phyloP scores from a whole-genome alignment of 2,797 vertebrate species.

The Poecilia gillii region DNA sequence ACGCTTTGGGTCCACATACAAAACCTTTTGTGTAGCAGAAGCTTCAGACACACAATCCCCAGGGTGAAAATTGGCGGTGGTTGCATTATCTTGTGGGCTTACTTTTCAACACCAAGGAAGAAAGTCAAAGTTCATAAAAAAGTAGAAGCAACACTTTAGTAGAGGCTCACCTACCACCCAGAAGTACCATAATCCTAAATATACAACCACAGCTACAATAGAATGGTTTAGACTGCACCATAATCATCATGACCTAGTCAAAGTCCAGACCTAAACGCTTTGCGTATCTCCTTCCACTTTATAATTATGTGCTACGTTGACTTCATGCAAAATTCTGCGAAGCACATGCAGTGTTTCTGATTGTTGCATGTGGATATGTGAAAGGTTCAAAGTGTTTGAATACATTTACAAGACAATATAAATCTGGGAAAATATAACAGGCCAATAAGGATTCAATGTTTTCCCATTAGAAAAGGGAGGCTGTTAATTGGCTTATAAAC shows the following conservation, averaged over 20 bases:
- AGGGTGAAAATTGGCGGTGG: background rate
- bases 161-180: background rate
- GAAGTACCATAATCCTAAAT: background rate
- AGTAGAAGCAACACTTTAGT: background rate
- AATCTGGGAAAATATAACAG: background rate
- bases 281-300: background rate
- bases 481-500: background rate
- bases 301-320: background rate
- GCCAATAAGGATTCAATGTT: background rate
- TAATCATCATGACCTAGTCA: background rate
- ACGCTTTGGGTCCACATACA: background rate
- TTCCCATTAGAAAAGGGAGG: background rate
- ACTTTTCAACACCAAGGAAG: background rate
- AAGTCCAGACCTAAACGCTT: background rate
- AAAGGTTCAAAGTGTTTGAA: background rate
- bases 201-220: background rate
- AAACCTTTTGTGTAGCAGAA: background rate
- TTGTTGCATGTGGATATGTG: background rate
- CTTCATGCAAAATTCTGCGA: background rate
- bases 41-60: background rate
- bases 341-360: background rate
- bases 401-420: background rate
- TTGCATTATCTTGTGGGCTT: background rate
- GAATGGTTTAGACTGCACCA: background rate
- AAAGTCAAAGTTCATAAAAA: background rate